Base-by-base conservation (phyloP, 1,140 invertebrate genomes). In the Nomia melanderi region DNA sequence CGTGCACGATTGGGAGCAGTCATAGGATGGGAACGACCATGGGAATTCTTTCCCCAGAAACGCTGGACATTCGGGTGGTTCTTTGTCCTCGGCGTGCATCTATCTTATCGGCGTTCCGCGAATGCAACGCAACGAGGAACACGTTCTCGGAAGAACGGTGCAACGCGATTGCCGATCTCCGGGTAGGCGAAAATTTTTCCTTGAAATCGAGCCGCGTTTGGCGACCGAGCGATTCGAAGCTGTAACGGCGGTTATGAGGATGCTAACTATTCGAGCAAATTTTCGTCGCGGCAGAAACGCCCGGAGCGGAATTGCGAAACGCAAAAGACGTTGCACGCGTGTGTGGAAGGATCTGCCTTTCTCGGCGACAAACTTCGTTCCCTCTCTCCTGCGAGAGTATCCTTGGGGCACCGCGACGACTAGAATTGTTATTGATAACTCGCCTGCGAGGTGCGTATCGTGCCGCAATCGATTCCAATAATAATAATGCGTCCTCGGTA, bases 381-480 rank as follows among this genome's bases (percentile, higher is more conserved):
- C 77, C 77, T 72, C 69, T 76, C 81, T 83, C 62, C 56, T 31
- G 14, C 25, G 14, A 64, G 29, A 79, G n/a, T n/a, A 84, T 83
- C 82, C 82, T 84, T 80, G 72, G 29, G n/a, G 60, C 71, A 56
- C 53, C 47, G 25, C 79, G 65, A 67, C 60, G 36, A 69, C 56
- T 74, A 76, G 64, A 79, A 31, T 82, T 77, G 64, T 78, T 87
- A 83, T 86, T 84, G 86, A 87, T 86, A 87, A 86, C 79, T 47
- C 79, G 50, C 71, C 84, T 76, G 77, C 71, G 75, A 77, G 77
- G 74, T 77, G 63, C 65, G 69, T 64, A 78, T 59, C 25, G 65
- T 56, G 75, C 41, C 41, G 50, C 74, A 56, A 86, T 86, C 82
- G 78, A 86, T 85, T 75, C 65, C 77, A 54, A 44, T 64, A 57